phyloP scores from a whole-genome alignment of 1,140 invertebrate species.

The Drosophila murphyi region DNA sequence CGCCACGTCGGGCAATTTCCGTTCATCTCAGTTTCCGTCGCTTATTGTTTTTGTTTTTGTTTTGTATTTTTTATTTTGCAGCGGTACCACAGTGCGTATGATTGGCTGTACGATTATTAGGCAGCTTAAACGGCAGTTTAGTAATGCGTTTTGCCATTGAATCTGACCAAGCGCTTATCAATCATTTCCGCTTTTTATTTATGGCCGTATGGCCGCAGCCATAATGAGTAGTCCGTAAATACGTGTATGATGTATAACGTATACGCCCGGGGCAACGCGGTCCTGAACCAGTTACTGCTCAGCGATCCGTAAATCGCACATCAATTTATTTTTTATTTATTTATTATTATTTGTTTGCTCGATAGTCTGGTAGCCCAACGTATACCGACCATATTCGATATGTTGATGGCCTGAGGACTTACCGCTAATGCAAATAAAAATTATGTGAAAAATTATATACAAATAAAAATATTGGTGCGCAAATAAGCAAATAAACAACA shows the following conservation, averaged over 20 bases:
- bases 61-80: slow-evolving; percentile 7
- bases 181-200: slow-evolving; percentile 77
- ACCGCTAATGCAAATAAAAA: slow-evolving; percentile 59
- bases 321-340: slow-evolving; percentile 59
- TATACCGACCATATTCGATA: slow-evolving; percentile 3
- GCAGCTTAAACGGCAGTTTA: slow-evolving; percentile 36
- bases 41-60: slow-evolving; percentile 9
- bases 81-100: slow-evolving; percentile 60
- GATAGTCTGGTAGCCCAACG: slow-evolving; percentile 15
- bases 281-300: slow-evolving; percentile 16
- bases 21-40: slow-evolving; percentile 29
- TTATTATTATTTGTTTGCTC: slow-evolving; percentile 38
- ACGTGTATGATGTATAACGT: slow-evolving; percentile 18
- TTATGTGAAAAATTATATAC: slow-evolving; percentile 60
- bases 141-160: slow-evolving; percentile 15
- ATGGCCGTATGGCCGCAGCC: slow-evolving; percentile 35
- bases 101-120: slow-evolving; percentile 66
- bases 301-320: slow-evolving; percentile 39
- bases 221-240: slow-evolving; percentile 53
- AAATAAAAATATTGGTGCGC: slow-evolving; percentile 55
- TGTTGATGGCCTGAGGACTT: slow-evolving; percentile 62
- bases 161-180: slow-evolving; percentile 62
- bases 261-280: slow-evolving; percentile 30
- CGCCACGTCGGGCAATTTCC: slow-evolving; percentile 65
- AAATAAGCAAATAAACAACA: slow-evolving; percentile 46